A percentile compares a stretch with the other conserved stretches of the same genome.
These are phyloP conservation scores for Linepithema humile DNA, from an alignment of 1,140 invertebrate species.

Conservation along the genomic window DNA sequence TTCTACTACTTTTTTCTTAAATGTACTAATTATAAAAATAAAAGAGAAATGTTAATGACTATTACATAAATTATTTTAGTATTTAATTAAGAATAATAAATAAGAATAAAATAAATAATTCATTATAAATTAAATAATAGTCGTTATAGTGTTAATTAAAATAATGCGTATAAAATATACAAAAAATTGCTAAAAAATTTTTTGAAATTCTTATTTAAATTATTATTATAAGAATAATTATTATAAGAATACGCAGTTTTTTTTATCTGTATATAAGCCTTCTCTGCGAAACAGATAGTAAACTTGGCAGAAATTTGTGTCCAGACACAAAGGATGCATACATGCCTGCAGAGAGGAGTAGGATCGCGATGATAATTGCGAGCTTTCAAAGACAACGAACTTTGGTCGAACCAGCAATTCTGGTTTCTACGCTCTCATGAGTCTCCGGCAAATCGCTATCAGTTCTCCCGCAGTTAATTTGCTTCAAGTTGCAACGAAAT, in stretches of 20 bases:
- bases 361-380: not conserved
- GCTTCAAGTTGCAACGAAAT: not conserved
- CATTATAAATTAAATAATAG: too few relatives aligned
- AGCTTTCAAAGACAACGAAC: not conserved
- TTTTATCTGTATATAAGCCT: not conserved
- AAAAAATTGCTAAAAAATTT: too few relatives aligned
- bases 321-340: not conserved
- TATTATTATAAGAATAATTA: too few relatives aligned
- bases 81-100: too few relatives aligned
- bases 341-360: not conserved
- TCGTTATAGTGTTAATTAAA: too few relatives aligned
- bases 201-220: not conserved
- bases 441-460: conserved; percentile 9
- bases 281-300: not conserved
- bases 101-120: not conserved
- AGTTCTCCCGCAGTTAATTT: not conserved
- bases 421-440: not conserved
- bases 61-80: too few relatives aligned
- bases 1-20: not conserved
- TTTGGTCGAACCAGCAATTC: not conserved
- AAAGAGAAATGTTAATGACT: too few relatives aligned
- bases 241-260: too few relatives aligned
- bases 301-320: not conserved
- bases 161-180: too few relatives aligned
- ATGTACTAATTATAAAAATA: not conserved